Base-by-base conservation (phyloP, 2,888 invertebrate species). In the Dascillus cervinus region DNA sequence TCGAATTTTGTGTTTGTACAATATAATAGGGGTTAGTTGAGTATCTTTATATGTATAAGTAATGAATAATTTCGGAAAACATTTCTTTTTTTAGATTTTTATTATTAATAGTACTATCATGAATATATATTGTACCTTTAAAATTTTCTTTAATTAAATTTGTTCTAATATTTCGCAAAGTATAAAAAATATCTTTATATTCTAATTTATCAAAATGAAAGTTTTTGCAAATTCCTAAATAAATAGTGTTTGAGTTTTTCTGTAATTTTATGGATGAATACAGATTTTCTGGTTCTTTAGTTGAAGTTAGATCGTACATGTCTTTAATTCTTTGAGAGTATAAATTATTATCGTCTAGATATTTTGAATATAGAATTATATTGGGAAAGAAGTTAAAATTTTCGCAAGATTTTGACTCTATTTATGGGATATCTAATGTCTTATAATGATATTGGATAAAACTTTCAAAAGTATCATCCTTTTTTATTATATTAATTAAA, bases 201-300 rank as follows among this genome's bases (percentile, higher is more conserved):
- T 27, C 17, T 10, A 27, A 2, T 15, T 27, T 27, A 27, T 27
- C 19, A 27, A 27, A 27, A 19, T 27, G 27, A 27, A 27, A 27
- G 12, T 19, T 2, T 27, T 27, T 27, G 11, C 3, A 3, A 11
- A 27, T 27, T n/a, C 19, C n/a, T 3, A 27, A 3, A 17, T 27
- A 27, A 9, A 19, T 27, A 9, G 12, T 10, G 10, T 17, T 17
- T 6, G 15, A 11, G 5, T 14, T 3, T 3, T 3, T 3, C 3
- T 3, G 9, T 17, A 27, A 17, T 27, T 27, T 15, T 12, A 17
- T 2, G 19, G 2, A 6, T 10, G 27, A 27, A 10, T 27, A 11
- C 8, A 27, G n/a, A 3, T 26, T 11, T n/a, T 3, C 4, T 19
- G 26, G 9, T 14, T 26, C 26, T 8, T 9, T 17, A 27, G 10